These are phyloP conservation scores for Apteryx mantelli DNA, from an alignment of 2,113 vertebrate genomes.

Conservation along the genomic window DNA sequence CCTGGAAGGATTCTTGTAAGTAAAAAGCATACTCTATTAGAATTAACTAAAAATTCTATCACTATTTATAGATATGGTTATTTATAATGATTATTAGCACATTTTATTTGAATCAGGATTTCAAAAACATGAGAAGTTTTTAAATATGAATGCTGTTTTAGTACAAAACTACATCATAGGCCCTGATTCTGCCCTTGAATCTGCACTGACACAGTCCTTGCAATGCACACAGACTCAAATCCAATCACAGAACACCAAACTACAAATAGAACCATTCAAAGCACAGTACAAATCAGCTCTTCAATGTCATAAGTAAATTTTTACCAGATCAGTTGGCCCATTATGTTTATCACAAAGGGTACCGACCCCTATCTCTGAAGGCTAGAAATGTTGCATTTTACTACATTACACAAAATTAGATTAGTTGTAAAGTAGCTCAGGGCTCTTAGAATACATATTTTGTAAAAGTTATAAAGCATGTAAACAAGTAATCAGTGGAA, in stretches of 20 bases:
- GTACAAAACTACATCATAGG: not conserved
- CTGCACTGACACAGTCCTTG: not conserved
- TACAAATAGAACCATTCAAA: not conserved
- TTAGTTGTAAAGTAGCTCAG: not conserved
- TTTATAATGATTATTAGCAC: not conserved
- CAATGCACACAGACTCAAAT: not conserved
- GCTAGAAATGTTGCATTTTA: not conserved
- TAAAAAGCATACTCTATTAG: not conserved
- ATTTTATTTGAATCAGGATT: not conserved
- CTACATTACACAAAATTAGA: not conserved
- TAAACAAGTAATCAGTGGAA: not conserved
- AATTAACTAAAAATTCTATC: not conserved
- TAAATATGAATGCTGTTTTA: not conserved
- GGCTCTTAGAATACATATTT: not conserved
- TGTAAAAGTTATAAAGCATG: accelerated
- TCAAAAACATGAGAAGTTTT: not conserved
- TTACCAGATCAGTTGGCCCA: not conserved
- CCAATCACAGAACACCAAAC: not conserved
- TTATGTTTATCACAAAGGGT: not conserved
- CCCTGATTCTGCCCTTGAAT: not conserved
- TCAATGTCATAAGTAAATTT: not conserved
- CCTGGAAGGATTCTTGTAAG: not conserved
- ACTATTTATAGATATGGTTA: not conserved
- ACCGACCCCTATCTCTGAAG: not conserved
- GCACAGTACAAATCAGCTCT: not conserved